Evolutionary conservation across 2,888 invertebrate genomes (phyloP).

Genomic region (Dryobotodes eremita): DNA sequence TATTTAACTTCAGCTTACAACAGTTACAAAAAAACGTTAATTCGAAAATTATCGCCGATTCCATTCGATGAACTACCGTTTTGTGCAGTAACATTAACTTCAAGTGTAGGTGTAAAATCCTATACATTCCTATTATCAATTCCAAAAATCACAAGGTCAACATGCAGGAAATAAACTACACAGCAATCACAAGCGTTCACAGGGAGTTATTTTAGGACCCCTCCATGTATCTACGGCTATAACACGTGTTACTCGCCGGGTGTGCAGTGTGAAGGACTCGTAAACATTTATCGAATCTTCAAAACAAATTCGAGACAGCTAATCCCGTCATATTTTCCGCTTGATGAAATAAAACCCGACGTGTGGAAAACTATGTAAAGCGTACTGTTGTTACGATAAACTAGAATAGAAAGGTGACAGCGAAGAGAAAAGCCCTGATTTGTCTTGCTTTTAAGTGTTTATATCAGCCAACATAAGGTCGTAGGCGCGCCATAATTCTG

Average conservation of each 20-base stretch:
- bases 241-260: conserved; percentile 63
- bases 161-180: conserved; percentile 53
- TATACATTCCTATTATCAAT: conserved; percentile 38
- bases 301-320: conserved; percentile 46
- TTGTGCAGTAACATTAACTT: conserved; percentile 19
- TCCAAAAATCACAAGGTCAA: conserved; percentile 59
- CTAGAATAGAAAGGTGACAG: conserved; percentile 70
- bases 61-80: conserved; percentile 19
- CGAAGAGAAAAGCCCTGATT: conserved; percentile 78
- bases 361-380: conserved; percentile 37
- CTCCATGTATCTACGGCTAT: conserved; percentile 55
- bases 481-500: conserved; percentile 83
- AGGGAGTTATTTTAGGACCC: conserved; percentile 66
- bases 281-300: conserved; percentile 63
- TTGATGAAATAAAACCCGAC: conserved; percentile 46
- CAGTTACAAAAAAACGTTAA: conserved; percentile 16
- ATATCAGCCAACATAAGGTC: conserved; percentile 81
- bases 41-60: conserved; percentile 13
- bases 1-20: conserved; percentile 2
- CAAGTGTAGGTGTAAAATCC: conserved; percentile 27
- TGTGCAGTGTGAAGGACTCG: conserved; percentile 62
- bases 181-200: conserved; percentile 54
- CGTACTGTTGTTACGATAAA: conserved; percentile 58
- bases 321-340: conserved; percentile 59
- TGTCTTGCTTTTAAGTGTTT: conserved; percentile 77